Evolutionary conservation across 2,888 invertebrate genomes (phyloP), one percentile per base, ranked within the genome.

Genomic region (Opisthograptis luteolata): DNA sequence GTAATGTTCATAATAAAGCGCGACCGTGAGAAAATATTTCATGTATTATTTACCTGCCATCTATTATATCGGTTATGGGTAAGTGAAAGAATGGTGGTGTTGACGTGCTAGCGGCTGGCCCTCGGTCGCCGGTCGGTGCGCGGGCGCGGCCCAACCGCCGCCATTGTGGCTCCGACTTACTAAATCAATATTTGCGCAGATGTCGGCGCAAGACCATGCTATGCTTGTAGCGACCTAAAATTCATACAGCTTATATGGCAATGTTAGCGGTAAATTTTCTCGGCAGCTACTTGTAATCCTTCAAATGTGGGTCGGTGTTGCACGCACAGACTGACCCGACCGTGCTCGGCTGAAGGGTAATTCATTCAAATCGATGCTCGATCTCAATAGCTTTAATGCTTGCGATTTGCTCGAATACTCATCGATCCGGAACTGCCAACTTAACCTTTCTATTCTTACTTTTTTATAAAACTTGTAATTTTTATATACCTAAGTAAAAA

Each of bases 151-250:
- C 62, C 67, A 64, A 68, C 68, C 67, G 73, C 76, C 76, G 77
- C 77, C 75, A 85, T 86, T 84, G 82, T 82, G 73, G 68, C 81
- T 81, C 77, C 85, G 76, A 80, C 87, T 87, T 87, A 90, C 88
- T 87, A 88, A 89, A 88, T 89, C 89, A 90, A 90, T 90, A 90
- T 90, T 90, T 88, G 89, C 87, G 80, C 89, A 90, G 89, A 87
- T 89, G 89, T 87, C 84, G 87, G 84, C 81, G 79, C 81, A 87
- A 89, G 87, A 90, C 85, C 87, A 87, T 82, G 82, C 81, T 84
- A 81, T 87, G 84, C 87, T 86, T 84, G 83, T 81, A 79, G 81
- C 85, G 90, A 90, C 90, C 90, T 89, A 89, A 90, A 89, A 89
- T 87, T 87, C 88, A 87, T 87, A 87, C 86, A 82, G 84, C 87